A percentile compares a stretch with the other conserved stretches of the same genome.
Evolutionary conservation across 1,140 invertebrate genomes (phyloP).

Genomic region (Trialeurodes vaporariorum): DNA sequence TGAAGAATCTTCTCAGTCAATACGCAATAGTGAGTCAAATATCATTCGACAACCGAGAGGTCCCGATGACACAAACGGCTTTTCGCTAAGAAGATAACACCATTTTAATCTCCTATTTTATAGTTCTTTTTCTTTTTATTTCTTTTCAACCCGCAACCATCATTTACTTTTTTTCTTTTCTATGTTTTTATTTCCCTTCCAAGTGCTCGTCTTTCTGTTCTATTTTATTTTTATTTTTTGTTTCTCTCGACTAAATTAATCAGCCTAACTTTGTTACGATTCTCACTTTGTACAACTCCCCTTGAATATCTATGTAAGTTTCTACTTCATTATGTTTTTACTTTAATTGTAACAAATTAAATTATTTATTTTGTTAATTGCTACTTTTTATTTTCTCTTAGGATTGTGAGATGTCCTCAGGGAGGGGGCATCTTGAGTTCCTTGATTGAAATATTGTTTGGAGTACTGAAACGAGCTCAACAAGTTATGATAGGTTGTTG

Average conservation of each 20-base stretch:
- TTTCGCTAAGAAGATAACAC: conserved; percentile 20
- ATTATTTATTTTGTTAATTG: background rate
- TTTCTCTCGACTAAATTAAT: background rate
- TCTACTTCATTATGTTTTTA: background rate
- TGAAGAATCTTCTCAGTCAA: conserved; percentile 19
- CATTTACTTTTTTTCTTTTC: background rate
- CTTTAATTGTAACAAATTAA: background rate
- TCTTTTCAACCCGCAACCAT: background rate
- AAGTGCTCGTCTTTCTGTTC: no score
- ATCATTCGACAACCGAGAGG: conserved; percentile 41
- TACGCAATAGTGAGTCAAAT: conserved; percentile 27
- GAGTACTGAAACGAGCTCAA: no score
- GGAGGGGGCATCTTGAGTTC: no score
- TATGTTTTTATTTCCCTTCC: background rate
- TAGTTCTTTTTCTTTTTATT: background rate
- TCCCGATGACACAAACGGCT: conserved; percentile 44
- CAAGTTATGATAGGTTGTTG: no score
- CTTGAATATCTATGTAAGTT: background rate
- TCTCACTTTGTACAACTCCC: background rate
- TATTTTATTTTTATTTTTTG: no score
- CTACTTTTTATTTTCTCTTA: no score
- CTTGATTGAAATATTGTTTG: no score
- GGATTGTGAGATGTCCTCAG: no score
- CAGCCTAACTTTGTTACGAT: background rate
- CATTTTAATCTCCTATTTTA: no score